phyloP scores from a whole-genome alignment of 2,888 invertebrate genomes.

The Amorpha juglandis region DNA sequence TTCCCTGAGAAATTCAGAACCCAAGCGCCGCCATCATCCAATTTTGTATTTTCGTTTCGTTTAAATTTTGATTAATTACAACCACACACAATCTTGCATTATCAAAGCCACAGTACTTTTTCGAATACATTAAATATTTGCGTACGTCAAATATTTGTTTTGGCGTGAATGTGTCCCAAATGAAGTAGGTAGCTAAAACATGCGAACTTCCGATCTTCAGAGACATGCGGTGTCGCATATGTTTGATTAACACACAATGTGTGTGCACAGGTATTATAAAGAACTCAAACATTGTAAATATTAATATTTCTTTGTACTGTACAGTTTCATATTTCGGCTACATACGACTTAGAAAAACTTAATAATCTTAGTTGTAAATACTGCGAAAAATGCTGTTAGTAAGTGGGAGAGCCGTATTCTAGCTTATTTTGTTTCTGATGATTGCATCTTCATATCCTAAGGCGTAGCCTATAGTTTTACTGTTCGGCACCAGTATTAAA shows the following conservation, averaged over 20 bases:
- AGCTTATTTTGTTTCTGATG: too few species aligned
- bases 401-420: too few species aligned
- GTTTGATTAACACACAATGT: constrained; percentile 26
- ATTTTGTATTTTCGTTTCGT: background rate
- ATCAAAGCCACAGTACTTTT: constrained; percentile 25
- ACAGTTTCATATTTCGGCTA: background rate
- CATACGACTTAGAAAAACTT: background rate
- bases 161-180: constrained; percentile 46
- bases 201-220: constrained; percentile 41
- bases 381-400: background rate
- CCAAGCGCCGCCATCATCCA: too few species aligned
- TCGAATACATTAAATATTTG: constrained; percentile 43
- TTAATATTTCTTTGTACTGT: constrained; percentile 26
- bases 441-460: too few species aligned
- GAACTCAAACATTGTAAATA: constrained; percentile 37
- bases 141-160: constrained; percentile 48
- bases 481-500: too few species aligned
- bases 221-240: constrained; percentile 35
- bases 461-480: too few species aligned
- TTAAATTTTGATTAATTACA: background rate
- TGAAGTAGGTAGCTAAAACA: constrained; percentile 35
- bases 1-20: too few species aligned
- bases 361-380: background rate
- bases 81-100: background rate
- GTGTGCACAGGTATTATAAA: constrained; percentile 25